Conservation (phyloP, 2,113 vertebrate genomes). For the Myiopsitta monachus region DNA sequence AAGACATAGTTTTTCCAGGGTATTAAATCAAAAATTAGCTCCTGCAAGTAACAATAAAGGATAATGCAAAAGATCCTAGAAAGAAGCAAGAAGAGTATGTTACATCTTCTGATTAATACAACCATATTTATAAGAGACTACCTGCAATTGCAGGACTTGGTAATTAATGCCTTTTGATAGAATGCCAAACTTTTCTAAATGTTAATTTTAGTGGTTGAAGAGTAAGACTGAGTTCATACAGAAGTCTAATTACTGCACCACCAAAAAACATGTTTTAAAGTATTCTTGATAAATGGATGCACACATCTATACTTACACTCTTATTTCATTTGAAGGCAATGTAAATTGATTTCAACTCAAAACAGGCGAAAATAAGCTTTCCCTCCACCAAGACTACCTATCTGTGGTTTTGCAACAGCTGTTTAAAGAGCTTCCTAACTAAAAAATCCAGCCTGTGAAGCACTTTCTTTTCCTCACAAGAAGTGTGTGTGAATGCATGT, state of each 20-base stretch:
- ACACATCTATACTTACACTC: not conserved
- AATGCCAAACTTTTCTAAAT: not conserved
- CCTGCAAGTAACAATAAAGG: not conserved
- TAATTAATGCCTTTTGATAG: not conserved
- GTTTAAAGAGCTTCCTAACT: not conserved
- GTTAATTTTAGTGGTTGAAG: not conserved
- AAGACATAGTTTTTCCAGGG: not conserved
- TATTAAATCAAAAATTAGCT: not conserved
- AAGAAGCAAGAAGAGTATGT: not conserved
- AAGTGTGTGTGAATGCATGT: rapidly evolving
- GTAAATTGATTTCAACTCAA: not conserved
- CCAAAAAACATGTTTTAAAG: not conserved
- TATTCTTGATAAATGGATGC: not conserved
- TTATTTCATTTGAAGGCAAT: not conserved
- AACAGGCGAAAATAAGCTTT: not conserved
- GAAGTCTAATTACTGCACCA: not conserved
- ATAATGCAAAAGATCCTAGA: not conserved
- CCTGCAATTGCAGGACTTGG: not conserved
- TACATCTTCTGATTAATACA: not conserved
- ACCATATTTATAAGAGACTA: not conserved
- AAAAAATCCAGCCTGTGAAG: not conserved
- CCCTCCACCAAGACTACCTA: not conserved
- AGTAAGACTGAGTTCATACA: not conserved
- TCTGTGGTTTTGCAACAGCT: not conserved
- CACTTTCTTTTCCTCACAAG: not conserved